Evolutionary conservation across 1,140 invertebrate genomes (phyloP).

Genomic region (Saxidomus purpurata): DNA sequence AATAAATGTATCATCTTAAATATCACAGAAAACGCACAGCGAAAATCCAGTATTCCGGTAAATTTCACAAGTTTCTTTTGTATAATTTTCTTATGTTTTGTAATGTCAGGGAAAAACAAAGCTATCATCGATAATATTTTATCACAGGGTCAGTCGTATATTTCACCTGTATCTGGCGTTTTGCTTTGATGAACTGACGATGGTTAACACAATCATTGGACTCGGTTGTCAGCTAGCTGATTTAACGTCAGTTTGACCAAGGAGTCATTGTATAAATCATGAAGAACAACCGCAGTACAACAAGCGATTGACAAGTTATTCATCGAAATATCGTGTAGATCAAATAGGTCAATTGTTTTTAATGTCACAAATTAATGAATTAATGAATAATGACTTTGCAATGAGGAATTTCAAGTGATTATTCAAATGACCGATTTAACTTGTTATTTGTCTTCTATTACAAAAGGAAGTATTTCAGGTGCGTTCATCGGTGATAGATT

Average conservation of each 20-base stretch:
- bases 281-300: not conserved
- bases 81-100: no score
- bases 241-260: not conserved
- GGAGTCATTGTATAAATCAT: not conserved
- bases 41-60: no score
- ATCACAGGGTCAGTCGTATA: not conserved
- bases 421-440: not conserved
- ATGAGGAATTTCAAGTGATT: not conserved
- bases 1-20: no score
- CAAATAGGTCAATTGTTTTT: conserved; percentile 18
- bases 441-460: no score
- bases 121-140: no score
- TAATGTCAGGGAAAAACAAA: no score
- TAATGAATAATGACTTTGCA: not conserved
- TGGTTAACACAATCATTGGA: not conserved
- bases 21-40: no score
- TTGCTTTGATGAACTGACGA: not conserved
- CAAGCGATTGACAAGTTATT: conserved; percentile 15
- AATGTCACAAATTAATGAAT: not conserved
- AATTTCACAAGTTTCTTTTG: no score
- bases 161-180: not conserved
- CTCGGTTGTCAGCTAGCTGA: not conserved
- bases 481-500: no score
- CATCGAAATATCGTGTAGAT: not conserved
- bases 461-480: no score